Conservation (phyloP, 1,140 invertebrate species). For the Triops cancriformis region DNA sequence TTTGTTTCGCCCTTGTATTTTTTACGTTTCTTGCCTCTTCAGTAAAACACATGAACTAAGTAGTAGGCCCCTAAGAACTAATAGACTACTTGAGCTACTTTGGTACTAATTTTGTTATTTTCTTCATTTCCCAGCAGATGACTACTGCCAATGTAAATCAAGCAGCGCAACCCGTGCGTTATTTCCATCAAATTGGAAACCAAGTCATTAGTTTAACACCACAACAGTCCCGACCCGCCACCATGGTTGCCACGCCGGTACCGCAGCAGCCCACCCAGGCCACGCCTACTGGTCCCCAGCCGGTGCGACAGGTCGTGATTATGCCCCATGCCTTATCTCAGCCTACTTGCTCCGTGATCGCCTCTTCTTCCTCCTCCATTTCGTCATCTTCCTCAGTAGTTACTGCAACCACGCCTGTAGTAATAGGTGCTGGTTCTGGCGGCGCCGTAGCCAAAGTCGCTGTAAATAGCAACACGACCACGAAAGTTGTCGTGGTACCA, state of each 20-base stretch:
- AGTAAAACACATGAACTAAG: not conserved
- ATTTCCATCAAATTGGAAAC: conserved; percentile 32
- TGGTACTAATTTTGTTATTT: not conserved
- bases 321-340: not conserved
- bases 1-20: no score
- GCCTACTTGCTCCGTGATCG: conserved; percentile 10
- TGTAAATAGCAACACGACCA: not conserved
- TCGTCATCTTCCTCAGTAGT: conserved; percentile 15
- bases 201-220: conserved; percentile 30
- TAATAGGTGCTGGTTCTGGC: not conserved
- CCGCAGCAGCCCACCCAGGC: not conserved
- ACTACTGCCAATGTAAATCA: conserved; percentile 21
- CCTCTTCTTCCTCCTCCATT: no score
- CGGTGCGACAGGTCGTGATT: not conserved
- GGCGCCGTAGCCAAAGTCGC: not conserved
- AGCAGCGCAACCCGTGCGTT: conserved; percentile 25
- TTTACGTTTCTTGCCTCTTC: not conserved
- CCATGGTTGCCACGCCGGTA: not conserved
- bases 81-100: not conserved
- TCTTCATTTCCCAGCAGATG: conserved; percentile 10
- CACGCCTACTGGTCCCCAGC: conserved; percentile 22
- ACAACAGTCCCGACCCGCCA: not conserved
- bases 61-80: not conserved
- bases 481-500: conserved; percentile 18
- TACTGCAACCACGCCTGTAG: not conserved